Percentiles rank a stretch among this genome's conserved stretches.
Evolutionary conservation across 2,113 vertebrate genomes (phyloP).

Genomic region (Microcebus griseorufus): DNA sequence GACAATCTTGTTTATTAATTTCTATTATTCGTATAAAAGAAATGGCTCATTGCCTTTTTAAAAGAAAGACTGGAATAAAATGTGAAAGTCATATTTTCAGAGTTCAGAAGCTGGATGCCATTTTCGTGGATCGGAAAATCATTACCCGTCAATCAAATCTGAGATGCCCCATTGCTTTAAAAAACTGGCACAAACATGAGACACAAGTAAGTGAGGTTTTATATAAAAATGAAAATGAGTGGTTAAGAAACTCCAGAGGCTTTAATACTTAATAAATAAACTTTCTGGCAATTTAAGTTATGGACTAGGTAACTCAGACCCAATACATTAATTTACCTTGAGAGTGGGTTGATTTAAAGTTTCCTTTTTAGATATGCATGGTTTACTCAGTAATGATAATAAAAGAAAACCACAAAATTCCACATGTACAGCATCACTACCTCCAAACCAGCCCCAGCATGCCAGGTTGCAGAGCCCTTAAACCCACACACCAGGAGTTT

Average conservation of each 20-base stretch:
- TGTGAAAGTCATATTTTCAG: not conserved
- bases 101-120: not conserved
- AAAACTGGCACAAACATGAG: slow-evolving; percentile 28
- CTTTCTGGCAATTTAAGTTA: slow-evolving; percentile 58
- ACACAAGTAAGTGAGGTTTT: slow-evolving; percentile 28
- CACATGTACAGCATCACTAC: slow-evolving; percentile 69
- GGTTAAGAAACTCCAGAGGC: slow-evolving; percentile 14
- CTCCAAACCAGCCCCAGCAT: slow-evolving; percentile 69
- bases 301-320: slow-evolving; percentile 44
- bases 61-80: slow-evolving; percentile 2
- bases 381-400: slow-evolving; percentile 73
- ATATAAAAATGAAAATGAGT: slow-evolving; percentile 57
- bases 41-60: not conserved
- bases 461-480: slow-evolving; percentile 53
- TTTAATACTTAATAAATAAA: slow-evolving; percentile 68
- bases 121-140: slow-evolving; percentile 16
- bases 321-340: slow-evolving; percentile 57
- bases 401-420: slow-evolving; percentile 79
- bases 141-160: not conserved
- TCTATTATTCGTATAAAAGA: slow-evolving; percentile 30
- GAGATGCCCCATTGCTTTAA: not conserved
- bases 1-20: not conserved
- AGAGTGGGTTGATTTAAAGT: slow-evolving; percentile 69
- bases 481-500: slow-evolving; percentile 80
- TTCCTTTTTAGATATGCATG: slow-evolving; percentile 79